Base-by-base conservation (phyloP, 2,113 vertebrate genomes). In the Xyliphius kryptos region DNA sequence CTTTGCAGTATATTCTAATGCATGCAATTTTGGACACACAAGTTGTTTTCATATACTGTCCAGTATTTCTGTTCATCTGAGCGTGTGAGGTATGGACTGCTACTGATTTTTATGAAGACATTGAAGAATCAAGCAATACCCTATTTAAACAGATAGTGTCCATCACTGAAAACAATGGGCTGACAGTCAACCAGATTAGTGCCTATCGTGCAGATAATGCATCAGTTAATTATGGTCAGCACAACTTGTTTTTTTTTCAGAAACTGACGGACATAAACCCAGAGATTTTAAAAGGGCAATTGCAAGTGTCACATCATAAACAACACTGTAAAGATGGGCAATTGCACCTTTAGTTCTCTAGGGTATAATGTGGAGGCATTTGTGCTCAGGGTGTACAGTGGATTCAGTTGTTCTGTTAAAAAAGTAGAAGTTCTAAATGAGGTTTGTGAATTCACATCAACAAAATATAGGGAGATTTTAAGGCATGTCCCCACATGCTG, bases 181-280 rank as follows among this genome's bases (percentile, higher is more conserved):
- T 52, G 59, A 41, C 46, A 43, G 47, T 41, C 47, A 67, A 20
- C 3, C 40, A 47, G 20, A 64, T 44, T 22, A 66, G 53, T 54
- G 41, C 21, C 13, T 46, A 56, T 56, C 38, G 6, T 38, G 36
- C 36, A 38, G 36, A 54, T 12, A n/a, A 26, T 14, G n/a, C n/a
- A n/a, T n/a, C n/a, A n/a, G n/a, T n/a, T n/a, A n/a, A n/a, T n/a
- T n/a, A n/a, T n/a, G n/a, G 26, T 11, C 22, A 16, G 16, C 1
- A 55, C 2, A 26, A 26, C 22, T 3, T 6, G 6, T 26, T 26
- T 26, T 26, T 41, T 41, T 41, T 41, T 41, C 10, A 5, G 9
- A 2, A 41, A 41, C 22, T 26, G 6, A 26, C 3, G 3, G 3
- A 26, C 22, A 26, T 3, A 26, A 3, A 3, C 9, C 40, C 9